A percentile compares a stretch with the other conserved stretches of the same genome.
Conservation (phyloP, 92 coral and sea anemone species). For the Pocillopora meandrina region DNA sequence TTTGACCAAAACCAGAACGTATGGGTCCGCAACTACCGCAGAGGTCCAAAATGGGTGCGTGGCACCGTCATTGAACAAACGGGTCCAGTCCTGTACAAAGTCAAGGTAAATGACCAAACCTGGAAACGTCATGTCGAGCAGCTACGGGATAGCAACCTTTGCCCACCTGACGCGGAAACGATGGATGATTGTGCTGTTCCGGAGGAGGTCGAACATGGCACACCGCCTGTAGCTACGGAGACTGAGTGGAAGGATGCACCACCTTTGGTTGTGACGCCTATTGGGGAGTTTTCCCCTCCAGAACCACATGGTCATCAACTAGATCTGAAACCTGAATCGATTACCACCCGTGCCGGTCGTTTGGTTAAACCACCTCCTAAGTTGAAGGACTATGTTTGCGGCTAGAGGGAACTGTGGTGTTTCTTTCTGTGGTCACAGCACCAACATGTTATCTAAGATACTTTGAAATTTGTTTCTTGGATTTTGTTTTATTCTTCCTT, state of each 20-base stretch:
- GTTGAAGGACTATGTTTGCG: neutral
- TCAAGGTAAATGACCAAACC: slow-evolving; percentile 32
- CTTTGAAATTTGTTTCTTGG: slow-evolving; percentile 1
- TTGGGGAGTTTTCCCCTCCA: neutral
- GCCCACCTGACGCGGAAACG: neutral
- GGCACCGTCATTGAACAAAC: slow-evolving; percentile 25
- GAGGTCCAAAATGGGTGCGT: slow-evolving; percentile 39
- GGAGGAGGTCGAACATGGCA: neutral
- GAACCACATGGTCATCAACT: neutral
- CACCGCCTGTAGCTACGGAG: neutral
- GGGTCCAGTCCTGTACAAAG: slow-evolving; percentile 54
- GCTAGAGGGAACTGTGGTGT: neutral
- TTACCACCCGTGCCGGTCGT: too few relatives aligned
- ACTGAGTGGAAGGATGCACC: neutral
- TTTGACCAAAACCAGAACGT: slow-evolving; percentile 44
- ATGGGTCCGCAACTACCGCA: slow-evolving; percentile 45
- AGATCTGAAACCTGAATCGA: too few relatives aligned
- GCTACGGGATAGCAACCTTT: slow-evolving; percentile 16
- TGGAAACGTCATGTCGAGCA: slow-evolving; percentile 63
- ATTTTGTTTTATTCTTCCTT: neutral
- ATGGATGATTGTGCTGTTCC: neutral
- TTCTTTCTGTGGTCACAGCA: neutral
- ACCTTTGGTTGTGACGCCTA: neutral
- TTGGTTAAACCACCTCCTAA: too few relatives aligned
- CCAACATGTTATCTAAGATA: neutral